Percentiles rank a stretch among this genome's conserved stretches.
Evolutionary conservation across 2,797 vertebrate species (phyloP).

Genomic region (Coendou prehensilis): DNA sequence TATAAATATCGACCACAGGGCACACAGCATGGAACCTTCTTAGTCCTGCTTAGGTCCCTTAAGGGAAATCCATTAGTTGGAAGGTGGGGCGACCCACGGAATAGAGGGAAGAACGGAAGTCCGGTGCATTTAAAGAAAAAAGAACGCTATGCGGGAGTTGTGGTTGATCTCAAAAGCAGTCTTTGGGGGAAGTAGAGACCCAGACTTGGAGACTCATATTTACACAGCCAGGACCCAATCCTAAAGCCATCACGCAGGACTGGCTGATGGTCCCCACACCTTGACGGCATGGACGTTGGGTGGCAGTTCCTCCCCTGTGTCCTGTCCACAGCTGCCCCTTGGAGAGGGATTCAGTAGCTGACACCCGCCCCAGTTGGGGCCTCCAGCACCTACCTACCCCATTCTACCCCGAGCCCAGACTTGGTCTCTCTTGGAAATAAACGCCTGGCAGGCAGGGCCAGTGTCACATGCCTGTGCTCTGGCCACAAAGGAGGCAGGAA

Average conservation of each 20-base stretch:
- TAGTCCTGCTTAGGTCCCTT: not conserved
- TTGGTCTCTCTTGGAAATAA: not conserved
- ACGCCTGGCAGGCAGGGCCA: too few relatives aligned
- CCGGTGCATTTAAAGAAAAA: not conserved
- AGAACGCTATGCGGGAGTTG: not conserved
- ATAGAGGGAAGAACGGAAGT: not conserved
- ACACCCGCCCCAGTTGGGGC: too few relatives aligned
- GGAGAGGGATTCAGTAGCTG: not conserved
- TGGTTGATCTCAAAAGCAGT: not conserved
- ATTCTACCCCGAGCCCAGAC: accelerated
- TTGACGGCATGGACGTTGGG: not conserved
- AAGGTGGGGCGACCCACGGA: not conserved
- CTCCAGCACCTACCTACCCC: not conserved
- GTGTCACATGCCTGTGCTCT: not conserved
- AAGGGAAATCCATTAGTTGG: not conserved
- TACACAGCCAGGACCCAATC: not conserved
- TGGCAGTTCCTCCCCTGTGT: too few relatives aligned
- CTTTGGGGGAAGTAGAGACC: not conserved
- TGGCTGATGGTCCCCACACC: accelerated
- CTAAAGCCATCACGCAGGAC: not conserved
- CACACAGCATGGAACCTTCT: not conserved
- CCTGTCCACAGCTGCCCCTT: not conserved
- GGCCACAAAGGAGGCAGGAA: not conserved
- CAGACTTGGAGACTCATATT: not conserved
- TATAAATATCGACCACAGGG: not conserved